Evolutionary conservation across 1,140 invertebrate genomes (phyloP).

Genomic region (Eufriesea mexicana): DNA sequence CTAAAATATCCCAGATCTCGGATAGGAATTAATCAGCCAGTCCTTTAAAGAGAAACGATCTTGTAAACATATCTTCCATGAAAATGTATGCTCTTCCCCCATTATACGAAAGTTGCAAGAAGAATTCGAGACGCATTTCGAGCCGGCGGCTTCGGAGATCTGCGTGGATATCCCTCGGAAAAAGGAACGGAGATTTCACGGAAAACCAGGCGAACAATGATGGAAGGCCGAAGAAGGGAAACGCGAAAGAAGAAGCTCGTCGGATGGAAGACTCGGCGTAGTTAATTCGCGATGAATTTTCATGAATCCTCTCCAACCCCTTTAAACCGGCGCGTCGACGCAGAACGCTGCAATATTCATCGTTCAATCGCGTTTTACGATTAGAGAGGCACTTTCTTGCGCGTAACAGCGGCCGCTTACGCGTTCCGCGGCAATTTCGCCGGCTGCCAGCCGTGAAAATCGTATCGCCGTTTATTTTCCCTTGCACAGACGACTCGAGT

Average conservation of each 20-base stretch:
- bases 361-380: slow-evolving; percentile 8
- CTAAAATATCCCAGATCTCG: not conserved
- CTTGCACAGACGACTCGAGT: not conserved
- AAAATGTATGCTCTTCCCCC: not conserved
- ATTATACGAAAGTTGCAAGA: not conserved
- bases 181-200: not conserved
- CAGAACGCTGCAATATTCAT: slow-evolving; percentile 14
- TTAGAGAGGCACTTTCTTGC: slow-evolving; percentile 59
- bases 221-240: not conserved
- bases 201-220: not conserved
- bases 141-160: no score
- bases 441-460: slow-evolving; percentile 45
- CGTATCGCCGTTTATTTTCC: slow-evolving; percentile 51
- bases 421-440: slow-evolving; percentile 40
- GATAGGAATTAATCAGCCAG: not conserved
- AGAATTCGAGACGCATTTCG: no score
- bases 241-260: not conserved
- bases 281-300: slow-evolving; percentile 20
- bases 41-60: not conserved
- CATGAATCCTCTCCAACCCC: not conserved
- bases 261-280: not conserved
- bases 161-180: not conserved
- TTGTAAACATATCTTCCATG: not conserved
- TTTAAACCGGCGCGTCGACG: not conserved
- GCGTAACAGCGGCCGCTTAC: slow-evolving; percentile 47